Conservation (phyloP, 2,888 invertebrate genomes). For the Callyntrura guangdongensis region DNA sequence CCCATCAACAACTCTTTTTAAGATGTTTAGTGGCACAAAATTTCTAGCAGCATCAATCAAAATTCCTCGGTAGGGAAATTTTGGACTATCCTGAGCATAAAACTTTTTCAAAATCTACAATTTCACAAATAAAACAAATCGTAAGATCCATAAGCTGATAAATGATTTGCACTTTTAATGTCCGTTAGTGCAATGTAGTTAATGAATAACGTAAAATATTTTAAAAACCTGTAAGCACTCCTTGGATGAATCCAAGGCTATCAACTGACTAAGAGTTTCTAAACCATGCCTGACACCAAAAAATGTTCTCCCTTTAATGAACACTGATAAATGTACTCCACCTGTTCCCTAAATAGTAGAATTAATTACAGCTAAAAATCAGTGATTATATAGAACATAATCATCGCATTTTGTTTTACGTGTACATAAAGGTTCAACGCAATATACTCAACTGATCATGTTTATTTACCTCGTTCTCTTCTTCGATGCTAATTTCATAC, state of each 20-base stretch:
- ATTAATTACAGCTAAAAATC: background rate
- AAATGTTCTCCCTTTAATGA: conserved; percentile 86
- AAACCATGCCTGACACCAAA: conserved; percentile 92
- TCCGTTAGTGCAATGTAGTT: too few species aligned
- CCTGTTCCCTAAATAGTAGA: background rate
- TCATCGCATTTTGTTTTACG: background rate
- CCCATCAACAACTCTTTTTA: conserved; percentile 93
- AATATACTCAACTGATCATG: background rate
- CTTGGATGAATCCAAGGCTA: conserved; percentile 86
- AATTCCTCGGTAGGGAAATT: conserved; percentile 91
- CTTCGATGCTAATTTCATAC: conserved; percentile 58
- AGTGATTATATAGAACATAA: conserved; percentile 7
- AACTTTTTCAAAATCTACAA: conserved; percentile 62
- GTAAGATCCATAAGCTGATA: too few species aligned
- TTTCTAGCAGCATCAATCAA: conserved; percentile 96
- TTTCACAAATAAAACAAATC: too few species aligned
- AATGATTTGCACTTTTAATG: too few species aligned
- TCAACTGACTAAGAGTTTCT: conserved; percentile 91
- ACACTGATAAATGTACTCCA: conserved; percentile 53
- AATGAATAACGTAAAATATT: too few species aligned
- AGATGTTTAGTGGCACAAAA: conserved; percentile 91
- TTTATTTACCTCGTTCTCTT: background rate
- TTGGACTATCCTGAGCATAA: conserved; percentile 76
- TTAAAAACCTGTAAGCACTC: conserved; percentile 87
- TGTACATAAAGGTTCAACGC: too few species aligned